Evolutionary conservation across 1,140 invertebrate genomes (phyloP).

Genomic region (Charaxes varanes): DNA sequence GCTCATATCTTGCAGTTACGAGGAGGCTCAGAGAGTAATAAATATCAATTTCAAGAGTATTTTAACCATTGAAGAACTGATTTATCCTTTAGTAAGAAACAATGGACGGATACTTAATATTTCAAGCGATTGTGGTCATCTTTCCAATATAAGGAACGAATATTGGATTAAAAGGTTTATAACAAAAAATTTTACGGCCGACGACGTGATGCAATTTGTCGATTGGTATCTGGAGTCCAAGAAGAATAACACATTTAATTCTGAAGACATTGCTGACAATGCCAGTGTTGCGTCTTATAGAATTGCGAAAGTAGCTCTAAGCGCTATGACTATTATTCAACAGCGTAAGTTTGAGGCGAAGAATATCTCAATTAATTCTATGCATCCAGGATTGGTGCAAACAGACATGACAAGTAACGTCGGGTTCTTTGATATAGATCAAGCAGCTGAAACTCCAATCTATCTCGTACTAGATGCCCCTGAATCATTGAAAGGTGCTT

Average conservation of each 20-base stretch:
- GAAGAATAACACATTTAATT: conserved; percentile 50
- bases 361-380: conserved; percentile 79
- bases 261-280: conserved; percentile 57
- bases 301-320: conserved; percentile 81
- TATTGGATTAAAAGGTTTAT: conserved; percentile 73
- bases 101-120: conserved; percentile 84
- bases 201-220: conserved; percentile 76
- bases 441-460: conserved; percentile 71
- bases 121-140: conserved; percentile 80
- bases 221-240: conserved; percentile 77
- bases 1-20: conserved; percentile 71
- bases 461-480: conserved; percentile 54
- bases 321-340: conserved; percentile 78
- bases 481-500: conserved; percentile 48
- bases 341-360: conserved; percentile 74
- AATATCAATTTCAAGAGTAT: conserved; percentile 80
- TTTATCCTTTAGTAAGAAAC: conserved; percentile 80
- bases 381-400: conserved; percentile 79
- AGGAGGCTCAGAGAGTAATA: conserved; percentile 80
- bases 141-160: conserved; percentile 74
- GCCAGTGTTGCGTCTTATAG: conserved; percentile 77
- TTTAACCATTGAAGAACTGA: conserved; percentile 75
- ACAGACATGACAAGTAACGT: conserved; percentile 82
- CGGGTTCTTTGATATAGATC: conserved; percentile 77
- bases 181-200: conserved; percentile 70